Evolutionary conservation across 2,888 invertebrate genomes (phyloP), one percentile per base, ranked within the genome.

Genomic region (Anthophora plumipes): DNA sequence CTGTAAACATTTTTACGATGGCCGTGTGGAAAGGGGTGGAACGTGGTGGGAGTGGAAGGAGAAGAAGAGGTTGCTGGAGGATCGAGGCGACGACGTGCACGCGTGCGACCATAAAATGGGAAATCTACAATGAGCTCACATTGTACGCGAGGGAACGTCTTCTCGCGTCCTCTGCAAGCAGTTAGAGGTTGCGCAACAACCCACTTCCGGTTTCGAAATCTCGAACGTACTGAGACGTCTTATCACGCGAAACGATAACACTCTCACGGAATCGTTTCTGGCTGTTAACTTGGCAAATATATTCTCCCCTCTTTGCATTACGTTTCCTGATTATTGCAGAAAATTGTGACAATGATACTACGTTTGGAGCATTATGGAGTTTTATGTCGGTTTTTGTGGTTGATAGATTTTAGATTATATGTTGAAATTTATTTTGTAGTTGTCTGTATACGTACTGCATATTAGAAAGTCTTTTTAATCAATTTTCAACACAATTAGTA

Each of bases 1-100:
- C 76, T 77, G 77, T 86, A 88, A 88, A 85, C 64, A 70, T 77
- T 87, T 87, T 86, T 87, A 86, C 85, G 77, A 85, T 70, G 48
- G n/a, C n/a, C 54, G 11, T 25, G 37, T n/a, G 46, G 48, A 43
- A 50, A 63, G 60, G 17, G 41, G 50, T 48, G 22, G 20, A 43
- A 39, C 20, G 63, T 25, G 39, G 43, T 12, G 5, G n/a, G 8
- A 14, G 20, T 17, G 14, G 14, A 9, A 31, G 7, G 7, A 11
- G 31, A 4, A 31, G 12, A 5, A 17, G 17, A 8, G 55, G 14
- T 50, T n/a, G 17, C n/a, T 0, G 22, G 61, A 57, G 61, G 54
- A 71, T 50, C 17, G 46, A n/a, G 52, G 41, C 39, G 31, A n/a
- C 39, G 54, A 43, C 31, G 55, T n/a, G 59, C 48, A n/a, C 17